Evolutionary conservation across 1,140 invertebrate species (phyloP), one percentile per base, ranked within the genome.

Genomic region (Panonychus citri): DNA sequence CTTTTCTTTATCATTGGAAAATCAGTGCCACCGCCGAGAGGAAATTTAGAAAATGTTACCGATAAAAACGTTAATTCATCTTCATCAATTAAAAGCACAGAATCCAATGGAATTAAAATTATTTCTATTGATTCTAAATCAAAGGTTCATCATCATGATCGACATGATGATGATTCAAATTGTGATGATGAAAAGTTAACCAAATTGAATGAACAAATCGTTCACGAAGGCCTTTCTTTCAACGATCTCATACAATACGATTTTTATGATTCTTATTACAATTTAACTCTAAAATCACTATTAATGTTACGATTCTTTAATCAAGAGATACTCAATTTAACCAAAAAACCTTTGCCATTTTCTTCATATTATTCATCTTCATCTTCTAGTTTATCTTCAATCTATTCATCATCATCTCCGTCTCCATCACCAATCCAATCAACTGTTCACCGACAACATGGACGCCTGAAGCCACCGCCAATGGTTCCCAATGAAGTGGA

Each of bases 201-300:
- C 12, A 21, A 39, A 19, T 13, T 55, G 5, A 52, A 40, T n/a
- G 24, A 54, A 21, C 15, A 13, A 17, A 21, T 60, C 3, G 19
- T 26, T 3, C 46, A 70, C 53, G 87, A 91, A 70, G 72, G 76
- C 61, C 62, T 66, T 1, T 73, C 77, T 55, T 76, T 77, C 66
- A 74, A 77, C 24, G 88, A 93, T 69, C 81, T 93, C 25, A 72
- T 93, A 46, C 82, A 86, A 69, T 78, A 76, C 13, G 75, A 85
- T 65, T 91, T 89, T 65, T 48, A 65, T 26, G 87, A 94, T 65
- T 70, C 72, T 27, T 93, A 93, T 68, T 91, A 78, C 64, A 93
- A 93, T 66, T 91, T 90, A 66, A 93, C 88, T 0, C 78, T 86
- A n/a, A 93, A 93, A 73, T 87, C 85, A 0, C 83, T 91, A 5